Conservation (phyloP, 2,888 invertebrate species). For the Drosophila mimica region DNA sequence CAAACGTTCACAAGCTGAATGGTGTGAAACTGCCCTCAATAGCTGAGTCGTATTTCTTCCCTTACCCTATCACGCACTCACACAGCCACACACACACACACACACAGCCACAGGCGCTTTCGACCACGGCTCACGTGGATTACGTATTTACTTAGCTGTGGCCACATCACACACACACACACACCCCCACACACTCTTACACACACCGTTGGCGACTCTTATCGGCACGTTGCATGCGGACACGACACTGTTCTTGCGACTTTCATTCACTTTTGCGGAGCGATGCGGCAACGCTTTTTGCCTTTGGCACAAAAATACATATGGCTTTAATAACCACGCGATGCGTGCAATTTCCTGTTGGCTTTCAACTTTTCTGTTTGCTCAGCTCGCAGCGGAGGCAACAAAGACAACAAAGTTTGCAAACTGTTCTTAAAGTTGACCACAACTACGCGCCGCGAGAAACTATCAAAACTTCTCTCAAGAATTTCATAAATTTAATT, state of each 20-base stretch:
- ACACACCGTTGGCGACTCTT: slow-evolving; percentile 57
- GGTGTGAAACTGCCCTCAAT: neutral
- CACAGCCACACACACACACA: slow-evolving; percentile 1
- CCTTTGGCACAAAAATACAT: slow-evolving; percentile 76
- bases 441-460: neutral
- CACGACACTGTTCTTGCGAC: slow-evolving; percentile 1
- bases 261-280: neutral
- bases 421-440: slow-evolving; percentile 20
- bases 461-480: neutral
- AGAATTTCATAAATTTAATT: neutral
- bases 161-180: slow-evolving; percentile 32
- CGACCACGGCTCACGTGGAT: slow-evolving; percentile 59
- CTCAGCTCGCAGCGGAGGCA: slow-evolving; percentile 16
- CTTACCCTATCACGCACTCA: slow-evolving; percentile 1
- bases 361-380: slow-evolving; percentile 61
- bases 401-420: slow-evolving; percentile 9
- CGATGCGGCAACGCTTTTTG: slow-evolving; percentile 41
- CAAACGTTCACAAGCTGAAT: neutral
- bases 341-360: slow-evolving; percentile 62
- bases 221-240: slow-evolving; percentile 65
- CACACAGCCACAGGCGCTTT: slow-evolving; percentile 6
- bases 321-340: slow-evolving; percentile 73
- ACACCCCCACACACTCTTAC: slow-evolving; percentile 8
- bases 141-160: slow-evolving; percentile 71
- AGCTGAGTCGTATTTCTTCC: neutral